Evolutionary conservation across 2,888 invertebrate genomes (phyloP), one percentile per base, ranked within the genome.

Genomic region (Drosophila trichaetosa): DNA sequence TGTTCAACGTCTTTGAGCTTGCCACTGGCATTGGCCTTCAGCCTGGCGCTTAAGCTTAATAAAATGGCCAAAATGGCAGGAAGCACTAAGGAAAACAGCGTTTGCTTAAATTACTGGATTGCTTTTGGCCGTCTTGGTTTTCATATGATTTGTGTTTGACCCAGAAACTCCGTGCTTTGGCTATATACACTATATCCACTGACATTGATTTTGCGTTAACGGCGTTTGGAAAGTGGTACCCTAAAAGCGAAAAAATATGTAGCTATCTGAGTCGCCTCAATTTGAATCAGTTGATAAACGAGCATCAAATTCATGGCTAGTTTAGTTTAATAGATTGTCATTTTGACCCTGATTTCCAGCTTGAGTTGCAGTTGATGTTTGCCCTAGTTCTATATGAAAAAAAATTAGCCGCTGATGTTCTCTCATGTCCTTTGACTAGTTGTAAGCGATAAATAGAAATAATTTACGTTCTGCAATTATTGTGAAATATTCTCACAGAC

Each of bases 11-110:
- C 61, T 61, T 73, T 46, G 24, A 46, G 46, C 46, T 46, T 51
- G 69, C 77, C 80, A 72, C 27, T 81, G 82, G 72, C 80, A 76
- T 81, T 82, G 82, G 80, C 80, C 80, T 81, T 82, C 82, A 73
- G n/a, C 57, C 18, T 61, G 69, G 59, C 62, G 80, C 66, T 79
- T 64, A 48, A 57, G 60, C 54, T 49, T 51, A 66, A 29, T 61
- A 46, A 68, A 78, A 68, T 61, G 63, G 49, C 51, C 53, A 58
- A 46, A 72, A 74, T 57, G 48, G 56, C 64, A 72, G 52, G 31
- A 64, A 69, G 48, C 21, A 51, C 53, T 10, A 31, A 31, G 58
- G 34, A 70, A 71, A 62, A 74, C 40, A 53, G 29, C 29, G 57
- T 38, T 49, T 69, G 60, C 63, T 60, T 60, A 38, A 63, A 52